A percentile compares a stretch with the other conserved stretches of the same genome.
Evolutionary conservation across 2,113 vertebrate species (phyloP).

Genomic region (Marmota flaviventris): DNA sequence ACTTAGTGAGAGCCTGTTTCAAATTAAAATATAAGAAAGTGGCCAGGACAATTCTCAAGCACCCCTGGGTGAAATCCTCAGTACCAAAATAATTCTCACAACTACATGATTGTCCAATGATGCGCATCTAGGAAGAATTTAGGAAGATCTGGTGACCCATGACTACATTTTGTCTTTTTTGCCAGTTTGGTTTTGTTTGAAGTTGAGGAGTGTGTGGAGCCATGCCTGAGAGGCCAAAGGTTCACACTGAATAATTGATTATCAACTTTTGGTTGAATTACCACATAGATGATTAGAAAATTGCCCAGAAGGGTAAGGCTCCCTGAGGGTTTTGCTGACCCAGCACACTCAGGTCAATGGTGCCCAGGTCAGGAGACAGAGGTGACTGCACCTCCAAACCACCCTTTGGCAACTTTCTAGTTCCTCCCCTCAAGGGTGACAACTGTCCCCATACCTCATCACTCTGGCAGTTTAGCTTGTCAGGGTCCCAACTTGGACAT

Average conservation of each 20-base stretch:
- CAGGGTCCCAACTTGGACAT: fast-evolving
- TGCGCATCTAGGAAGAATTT: no score
- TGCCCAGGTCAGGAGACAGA: background rate
- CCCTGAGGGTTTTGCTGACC: background rate
- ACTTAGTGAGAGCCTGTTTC: no score
- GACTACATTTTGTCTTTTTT: no score
- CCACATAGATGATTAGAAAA: background rate
- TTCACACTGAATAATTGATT: background rate
- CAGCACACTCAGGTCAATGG: background rate
- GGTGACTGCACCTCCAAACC: background rate
- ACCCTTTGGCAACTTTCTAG: background rate
- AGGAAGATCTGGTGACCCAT: no score
- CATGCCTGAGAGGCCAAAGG: background rate
- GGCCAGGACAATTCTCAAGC: no score
- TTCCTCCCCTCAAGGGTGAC: background rate
- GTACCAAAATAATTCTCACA: no score
- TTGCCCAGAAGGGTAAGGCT: fast-evolving
- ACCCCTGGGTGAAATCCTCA: no score
- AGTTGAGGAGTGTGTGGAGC: background rate
- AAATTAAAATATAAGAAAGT: no score
- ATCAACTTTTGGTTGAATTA: background rate
- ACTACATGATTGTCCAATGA: no score
- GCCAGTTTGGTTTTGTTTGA: background rate
- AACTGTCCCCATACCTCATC: background rate
- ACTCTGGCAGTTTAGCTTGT: background rate